A percentile compares a stretch with the other conserved stretches of the same genome.
These are phyloP conservation scores for Drosophila algonquin DNA, from an alignment of 2,888 invertebrate genomes.

Conservation along the genomic window DNA sequence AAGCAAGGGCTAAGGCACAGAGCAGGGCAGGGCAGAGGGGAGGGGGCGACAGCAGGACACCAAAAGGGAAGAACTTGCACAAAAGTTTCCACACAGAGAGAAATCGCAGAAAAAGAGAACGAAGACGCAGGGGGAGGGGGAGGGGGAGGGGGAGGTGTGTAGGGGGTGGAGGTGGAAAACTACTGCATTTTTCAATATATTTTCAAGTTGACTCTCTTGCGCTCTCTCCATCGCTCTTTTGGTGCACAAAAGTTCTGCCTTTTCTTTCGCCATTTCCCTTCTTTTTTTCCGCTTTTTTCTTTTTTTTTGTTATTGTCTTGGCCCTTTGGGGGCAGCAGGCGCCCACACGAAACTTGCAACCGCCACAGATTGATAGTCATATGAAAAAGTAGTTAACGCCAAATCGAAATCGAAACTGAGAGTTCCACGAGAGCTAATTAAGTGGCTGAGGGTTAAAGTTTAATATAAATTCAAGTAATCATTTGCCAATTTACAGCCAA, in stretches of 20 bases:
- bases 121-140: slow-evolving; percentile 13
- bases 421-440: slow-evolving; percentile 60
- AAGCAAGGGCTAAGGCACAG: slow-evolving; percentile 59
- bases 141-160: slow-evolving; percentile 21
- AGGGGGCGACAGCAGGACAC: slow-evolving; percentile 17
- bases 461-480: slow-evolving; percentile 68
- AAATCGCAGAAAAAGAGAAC: slow-evolving; percentile 13
- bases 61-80: slow-evolving; percentile 28
- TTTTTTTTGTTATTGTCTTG: slow-evolving; percentile 30
- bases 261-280: slow-evolving; percentile 9
- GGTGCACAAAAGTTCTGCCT: slow-evolving; percentile 48
- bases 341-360: slow-evolving; percentile 43
- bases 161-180: slow-evolving; percentile 36
- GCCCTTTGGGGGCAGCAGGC: slow-evolving; percentile 16
- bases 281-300: no score
- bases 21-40: slow-evolving; percentile 13
- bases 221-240: slow-evolving; percentile 9
- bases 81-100: slow-evolving; percentile 25
- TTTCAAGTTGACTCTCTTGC: slow-evolving; percentile 54
- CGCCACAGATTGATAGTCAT: slow-evolving; percentile 70
- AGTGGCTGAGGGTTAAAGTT: slow-evolving; percentile 69
- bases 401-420: slow-evolving; percentile 39
- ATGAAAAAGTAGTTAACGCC: slow-evolving; percentile 75
- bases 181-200: slow-evolving; percentile 71
- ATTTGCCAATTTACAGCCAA: slow-evolving; percentile 70